Conservation (phyloP, 2,113 vertebrate species). For the Datnioides undecimradiatus region DNA sequence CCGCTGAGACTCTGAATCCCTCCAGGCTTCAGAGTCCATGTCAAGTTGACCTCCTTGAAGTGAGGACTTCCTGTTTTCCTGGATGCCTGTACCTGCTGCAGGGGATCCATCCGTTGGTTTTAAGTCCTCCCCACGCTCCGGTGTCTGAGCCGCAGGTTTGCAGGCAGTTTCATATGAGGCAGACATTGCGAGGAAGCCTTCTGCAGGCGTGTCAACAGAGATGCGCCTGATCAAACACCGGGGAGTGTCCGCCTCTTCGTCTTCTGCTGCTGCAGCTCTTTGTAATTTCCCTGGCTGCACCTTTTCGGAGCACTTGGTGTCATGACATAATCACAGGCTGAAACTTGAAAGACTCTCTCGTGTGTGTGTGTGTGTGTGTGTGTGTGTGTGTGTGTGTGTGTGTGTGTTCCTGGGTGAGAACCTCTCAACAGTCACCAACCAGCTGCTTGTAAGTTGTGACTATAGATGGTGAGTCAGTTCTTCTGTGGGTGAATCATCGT, state of each 20-base stretch:
- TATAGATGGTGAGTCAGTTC: constrained; percentile 33
- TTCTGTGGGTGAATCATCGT: constrained; percentile 29
- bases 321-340: constrained; percentile 31
- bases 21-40: background rate
- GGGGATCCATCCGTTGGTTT: background rate
- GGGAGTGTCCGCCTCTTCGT: constrained; percentile 33
- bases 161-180: background rate
- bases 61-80: constrained; percentile 29
- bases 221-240: constrained; percentile 19
- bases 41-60: background rate
- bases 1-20: background rate
- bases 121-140: too few species aligned
- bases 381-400: too few species aligned
- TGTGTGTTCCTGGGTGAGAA: constrained; percentile 34
- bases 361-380: constrained; percentile 26
- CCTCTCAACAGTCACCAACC: background rate
- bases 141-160: too few species aligned
- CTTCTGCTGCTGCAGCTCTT: constrained; percentile 13
- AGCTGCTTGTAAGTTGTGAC: constrained; percentile 1
- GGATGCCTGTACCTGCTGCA: background rate
- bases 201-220: constrained; percentile 12
- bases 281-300: constrained; percentile 6
- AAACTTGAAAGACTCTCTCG: background rate
- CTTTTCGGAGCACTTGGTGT: constrained; percentile 3
- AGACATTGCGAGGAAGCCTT: background rate